Conservation (phyloP, 2,797 vertebrate genomes). For the Leptodactylus fallax region DNA sequence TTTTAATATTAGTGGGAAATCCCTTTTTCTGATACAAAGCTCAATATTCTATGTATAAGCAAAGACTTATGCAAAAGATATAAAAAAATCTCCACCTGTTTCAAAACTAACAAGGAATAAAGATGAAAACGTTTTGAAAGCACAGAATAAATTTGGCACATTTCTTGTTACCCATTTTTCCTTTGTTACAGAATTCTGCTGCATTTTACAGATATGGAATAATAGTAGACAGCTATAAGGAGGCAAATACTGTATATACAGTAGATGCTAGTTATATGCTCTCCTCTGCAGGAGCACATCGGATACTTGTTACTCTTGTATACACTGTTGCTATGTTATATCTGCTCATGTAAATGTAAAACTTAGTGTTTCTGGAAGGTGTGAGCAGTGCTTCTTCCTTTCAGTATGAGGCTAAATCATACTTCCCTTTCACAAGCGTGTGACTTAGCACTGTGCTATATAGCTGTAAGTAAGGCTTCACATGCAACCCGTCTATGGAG, state of each 20-base stretch:
- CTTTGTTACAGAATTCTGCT: neutral
- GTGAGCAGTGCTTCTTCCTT: slow-evolving; percentile 70
- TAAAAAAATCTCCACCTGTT: too few species aligned
- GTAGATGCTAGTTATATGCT: neutral
- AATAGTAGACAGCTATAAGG: too few species aligned
- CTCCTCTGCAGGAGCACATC: neutral
- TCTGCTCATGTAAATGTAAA: neutral
- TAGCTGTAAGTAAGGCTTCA: neutral
- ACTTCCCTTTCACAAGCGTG: slow-evolving; percentile 72
- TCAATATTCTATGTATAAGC: too few species aligned
- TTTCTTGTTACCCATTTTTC: too few species aligned
- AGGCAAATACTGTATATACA: neutral
- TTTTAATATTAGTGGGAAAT: too few species aligned
- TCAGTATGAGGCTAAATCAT: slow-evolving; percentile 68
- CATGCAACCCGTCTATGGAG: slow-evolving; percentile 14
- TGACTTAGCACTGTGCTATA: slow-evolving; percentile 11
- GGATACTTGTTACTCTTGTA: neutral
- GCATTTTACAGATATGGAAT: neutral
- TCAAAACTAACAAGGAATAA: too few species aligned
- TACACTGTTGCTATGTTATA: neutral
- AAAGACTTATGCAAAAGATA: too few species aligned
- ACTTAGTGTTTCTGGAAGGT: slow-evolving; percentile 33
- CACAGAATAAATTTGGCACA: too few species aligned
- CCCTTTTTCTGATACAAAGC: too few species aligned
- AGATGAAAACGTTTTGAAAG: too few species aligned